Evolutionary conservation across 2,113 vertebrate species (phyloP).

Genomic region (Steatornis caripensis): DNA sequence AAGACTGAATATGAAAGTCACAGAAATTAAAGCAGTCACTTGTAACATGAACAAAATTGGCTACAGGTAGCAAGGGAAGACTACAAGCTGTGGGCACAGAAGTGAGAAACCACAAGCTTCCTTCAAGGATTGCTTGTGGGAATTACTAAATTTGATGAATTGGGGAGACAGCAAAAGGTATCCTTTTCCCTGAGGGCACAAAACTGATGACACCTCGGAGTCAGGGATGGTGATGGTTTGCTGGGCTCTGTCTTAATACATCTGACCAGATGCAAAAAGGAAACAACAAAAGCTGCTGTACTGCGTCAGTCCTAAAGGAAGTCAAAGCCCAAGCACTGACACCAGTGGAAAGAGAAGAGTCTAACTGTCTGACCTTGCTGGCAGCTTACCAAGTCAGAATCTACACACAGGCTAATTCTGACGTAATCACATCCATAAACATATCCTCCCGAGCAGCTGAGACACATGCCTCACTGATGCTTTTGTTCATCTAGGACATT

Average conservation of each 20-base stretch:
- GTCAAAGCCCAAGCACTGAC: background rate
- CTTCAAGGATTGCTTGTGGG: background rate
- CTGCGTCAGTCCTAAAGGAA: background rate
- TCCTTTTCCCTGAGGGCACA: background rate
- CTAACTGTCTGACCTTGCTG: background rate
- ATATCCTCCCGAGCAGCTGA: background rate
- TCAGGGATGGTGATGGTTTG: background rate
- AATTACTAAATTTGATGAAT: background rate
- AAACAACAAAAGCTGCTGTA: background rate
- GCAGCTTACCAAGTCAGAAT: background rate
- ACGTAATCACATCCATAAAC: background rate
- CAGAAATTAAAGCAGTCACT: background rate
- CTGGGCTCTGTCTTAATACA: background rate
- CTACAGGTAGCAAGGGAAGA: background rate
- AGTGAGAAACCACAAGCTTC: background rate
- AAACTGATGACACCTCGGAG: background rate
- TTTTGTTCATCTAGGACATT: background rate
- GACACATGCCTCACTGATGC: background rate
- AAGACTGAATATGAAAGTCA: background rate
- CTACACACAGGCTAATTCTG: background rate
- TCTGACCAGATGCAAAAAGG: background rate
- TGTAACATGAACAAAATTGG: background rate
- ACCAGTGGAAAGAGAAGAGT: background rate
- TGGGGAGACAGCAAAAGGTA: background rate
- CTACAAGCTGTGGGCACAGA: background rate